Base-by-base conservation (phyloP, 23 tunicate genomes). In the Ascidia mentula region DNA sequence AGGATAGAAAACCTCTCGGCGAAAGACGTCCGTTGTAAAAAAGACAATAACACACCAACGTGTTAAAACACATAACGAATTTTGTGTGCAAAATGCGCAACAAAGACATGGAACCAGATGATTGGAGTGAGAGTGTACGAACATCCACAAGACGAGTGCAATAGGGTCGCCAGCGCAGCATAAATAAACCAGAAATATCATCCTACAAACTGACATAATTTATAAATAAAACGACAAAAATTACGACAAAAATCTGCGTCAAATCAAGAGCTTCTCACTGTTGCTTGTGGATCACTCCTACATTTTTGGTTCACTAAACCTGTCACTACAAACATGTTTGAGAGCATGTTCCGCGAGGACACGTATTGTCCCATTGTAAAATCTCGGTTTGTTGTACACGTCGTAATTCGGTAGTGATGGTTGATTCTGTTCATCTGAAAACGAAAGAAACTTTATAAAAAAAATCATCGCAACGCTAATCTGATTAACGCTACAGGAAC, bases 31-130 rank as follows among this genome's bases (percentile, higher is more conserved):
- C 2, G 65, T 53, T 28, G 13, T 20, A 53, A 53, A 20, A 53
- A 53, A 53, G 22, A 53, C 65, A 53, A 53, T 20, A 53, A 53
- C 22, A 28, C 65, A 53, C 22, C 24, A 3, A 26, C 65, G 65
- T 53, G 13, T 28, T 53, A 1, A 53, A 26, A 53, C 65, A 28
- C 22, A 53, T 53, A 53, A 26, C 28, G 24, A 53, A 20, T 53
- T 53, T 26, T 53, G 65, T 53, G 65, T 53, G 65, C 65, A 53
- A 53, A 53, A 53, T 53, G 24, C 65, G 65, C 24, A 53, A 53
- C 65, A 53, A 5, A 20, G 65, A 26, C 24, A 26, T 53, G 65
- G 65, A 53, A 53, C 65, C 65, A n/a, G n/a, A n/a, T n/a, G n/a
- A n/a, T n/a, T n/a, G n/a, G n/a, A n/a, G 13, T 53, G 65, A 53